Base-by-base conservation (phyloP, 2,113 vertebrate genomes). In the Macrotus californicus region DNA sequence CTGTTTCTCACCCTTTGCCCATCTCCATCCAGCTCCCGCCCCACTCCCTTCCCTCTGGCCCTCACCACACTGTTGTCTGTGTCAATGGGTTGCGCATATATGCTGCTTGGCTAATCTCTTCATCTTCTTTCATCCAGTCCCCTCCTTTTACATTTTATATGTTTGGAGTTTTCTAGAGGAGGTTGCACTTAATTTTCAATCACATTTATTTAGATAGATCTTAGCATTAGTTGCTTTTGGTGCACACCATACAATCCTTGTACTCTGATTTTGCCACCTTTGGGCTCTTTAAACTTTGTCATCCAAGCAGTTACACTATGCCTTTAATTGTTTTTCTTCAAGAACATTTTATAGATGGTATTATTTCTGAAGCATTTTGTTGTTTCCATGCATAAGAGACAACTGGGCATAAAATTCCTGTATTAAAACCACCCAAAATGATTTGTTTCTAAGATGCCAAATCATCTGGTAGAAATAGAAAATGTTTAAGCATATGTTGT, bases 381-480 rank as follows among this genome's bases (percentile, higher is more conserved):
- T 43, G 29, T 88, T 89, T 87, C 67, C 34, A 48, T 3, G 36
- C 21, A 46, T 77, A 36, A 73, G 89, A 73, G 22, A 81, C 26
- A 52, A 61, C 39, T 13, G 31, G 34, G 34, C 29, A 39, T 80
- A 43, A 94, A 87, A 80, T 73, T 72, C 19, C 34, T 66, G 26
- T 22, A 22, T 73, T 89, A 84, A 76, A 77, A 77, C 48, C 43
- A 85, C 73, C 29, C 46, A 80, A 92, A 87, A 76, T 46, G 1
- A 83, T 69, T 89, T 87, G 54, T 39, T 66, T 86, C 21, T 46
- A 50, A 61, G 43, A 84, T 73, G 29, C 19, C 24, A 64, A 59
- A 66, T 94, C 59, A 73, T 87, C 46, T 82, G 83, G 59, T 73
- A 85, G 75, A 87, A 89, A 75, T 2, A 83, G 36, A 94, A 97